Base-by-base conservation (phyloP, 1,140 invertebrate species). In the Ceratitis capitata region DNA sequence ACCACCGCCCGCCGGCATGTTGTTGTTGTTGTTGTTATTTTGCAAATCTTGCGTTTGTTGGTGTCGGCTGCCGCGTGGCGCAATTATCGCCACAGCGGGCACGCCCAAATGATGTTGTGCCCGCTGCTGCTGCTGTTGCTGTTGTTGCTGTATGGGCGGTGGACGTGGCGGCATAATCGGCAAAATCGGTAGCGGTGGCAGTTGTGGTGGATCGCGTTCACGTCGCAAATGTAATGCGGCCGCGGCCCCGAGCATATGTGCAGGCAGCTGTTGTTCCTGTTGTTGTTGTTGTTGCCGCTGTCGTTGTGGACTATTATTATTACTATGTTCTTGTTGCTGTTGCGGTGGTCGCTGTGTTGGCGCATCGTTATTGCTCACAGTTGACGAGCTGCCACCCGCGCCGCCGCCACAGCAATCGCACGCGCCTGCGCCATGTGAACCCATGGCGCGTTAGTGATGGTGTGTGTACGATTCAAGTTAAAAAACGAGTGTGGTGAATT, bases 61-160 rank as follows among this genome's bases (percentile, higher is more conserved):
- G 10, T 78, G 69, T 6, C 39, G 69, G 12, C n/a, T 45, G n/a
- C 69, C 69, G n/a, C 69, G 69, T n/a, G 69, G n/a, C 3, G 69
- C 69, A 47, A 78, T 78, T 47, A 78, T 78, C 19, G 69, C 69
- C 39, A 78, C 69, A 35, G 69, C 69, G 3, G 69, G 69, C 35
- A 78, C 39, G 39, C 69, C 69, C n/a, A 78, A 78, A 23, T 35
- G 69, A 14, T 78, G 69, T 78, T 45, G 69, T 9, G 39, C 3
- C 26, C 45, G 56, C 12, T 9, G 88, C 88, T 12, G 89, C 87
- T 9, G 89, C 87, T 14, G 88, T 86, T n/a, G n/a, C n/a, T n/a
- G n/a, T n/a, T n/a, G 51, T 14, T 35, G 78, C 35, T 53, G 82
- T 32, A 88, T 88, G 4, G 87, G 47, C 35, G 84, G 85, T 58